These are phyloP conservation scores for Lasioglossum lativentre DNA, from an alignment of 2,888 invertebrate species.

Conservation along the genomic window DNA sequence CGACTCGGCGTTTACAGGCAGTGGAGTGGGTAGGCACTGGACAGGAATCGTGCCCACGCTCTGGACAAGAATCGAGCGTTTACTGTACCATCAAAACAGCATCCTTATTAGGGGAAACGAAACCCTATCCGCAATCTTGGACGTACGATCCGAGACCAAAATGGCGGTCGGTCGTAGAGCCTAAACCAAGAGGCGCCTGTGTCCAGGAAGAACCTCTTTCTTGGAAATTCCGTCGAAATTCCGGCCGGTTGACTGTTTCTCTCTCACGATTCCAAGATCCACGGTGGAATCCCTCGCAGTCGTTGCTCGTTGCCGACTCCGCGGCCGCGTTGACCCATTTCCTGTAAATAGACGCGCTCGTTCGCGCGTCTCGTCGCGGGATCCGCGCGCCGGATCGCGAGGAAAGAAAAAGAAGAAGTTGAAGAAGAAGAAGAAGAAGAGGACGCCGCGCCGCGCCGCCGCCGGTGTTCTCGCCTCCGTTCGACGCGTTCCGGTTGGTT, in stretches of 20 bases:
- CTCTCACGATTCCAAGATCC: slow-evolving; percentile 7
- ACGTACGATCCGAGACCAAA: neutral
- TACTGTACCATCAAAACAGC: no score
- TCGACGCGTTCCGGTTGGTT: slow-evolving; percentile 14
- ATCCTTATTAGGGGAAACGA: neutral
- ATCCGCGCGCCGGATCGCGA: neutral
- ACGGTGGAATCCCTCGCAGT: neutral
- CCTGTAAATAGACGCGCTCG: slow-evolving; percentile 57
- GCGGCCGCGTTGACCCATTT: slow-evolving; percentile 52
- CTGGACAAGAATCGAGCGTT: no score
- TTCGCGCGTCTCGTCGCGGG: slow-evolving; percentile 28
- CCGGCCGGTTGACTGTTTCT: neutral
- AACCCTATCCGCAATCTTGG: neutral
- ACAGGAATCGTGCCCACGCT: no score
- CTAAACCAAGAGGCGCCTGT: neutral
- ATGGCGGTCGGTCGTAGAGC: neutral
- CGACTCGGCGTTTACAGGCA: no score
- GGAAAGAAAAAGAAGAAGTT: neutral
- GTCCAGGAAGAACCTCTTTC: neutral
- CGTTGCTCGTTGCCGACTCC: neutral
- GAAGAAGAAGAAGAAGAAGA: neutral
- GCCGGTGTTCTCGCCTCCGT: slow-evolving; percentile 1
- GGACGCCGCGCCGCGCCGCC: neutral
- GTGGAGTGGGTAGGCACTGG: no score
- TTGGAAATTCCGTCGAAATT: neutral